Conservation (phyloP, 2,888 invertebrate genomes). For the Pardosa pseudoannulata region DNA sequence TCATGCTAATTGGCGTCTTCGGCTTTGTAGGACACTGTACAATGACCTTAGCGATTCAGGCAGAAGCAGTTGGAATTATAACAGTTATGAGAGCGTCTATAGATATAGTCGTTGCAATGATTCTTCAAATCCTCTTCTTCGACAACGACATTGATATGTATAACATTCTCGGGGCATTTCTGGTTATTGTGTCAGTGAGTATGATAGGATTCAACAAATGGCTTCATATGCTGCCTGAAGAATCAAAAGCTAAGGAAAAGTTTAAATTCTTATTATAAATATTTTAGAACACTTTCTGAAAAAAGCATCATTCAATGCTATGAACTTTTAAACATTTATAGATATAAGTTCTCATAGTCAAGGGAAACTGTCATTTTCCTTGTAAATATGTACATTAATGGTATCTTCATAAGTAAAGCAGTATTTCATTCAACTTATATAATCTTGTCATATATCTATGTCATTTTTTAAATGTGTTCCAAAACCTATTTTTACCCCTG, state of each 20-base stretch:
- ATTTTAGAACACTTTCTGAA: too few relatives aligned
- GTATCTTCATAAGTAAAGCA: too few relatives aligned
- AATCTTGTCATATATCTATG: too few relatives aligned
- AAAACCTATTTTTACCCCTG: too few relatives aligned
- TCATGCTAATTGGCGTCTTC: constrained; percentile 80
- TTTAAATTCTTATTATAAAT: neutral
- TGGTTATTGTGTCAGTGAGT: constrained; percentile 91
- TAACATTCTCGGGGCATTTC: constrained; percentile 88
- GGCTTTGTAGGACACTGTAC: constrained; percentile 78
- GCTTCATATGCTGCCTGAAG: constrained; percentile 86
- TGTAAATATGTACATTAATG: too few relatives aligned
- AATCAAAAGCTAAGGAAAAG: constrained; percentile 20
- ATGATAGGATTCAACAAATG: constrained; percentile 90
- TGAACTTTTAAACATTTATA: too few relatives aligned
- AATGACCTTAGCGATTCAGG: constrained; percentile 89
- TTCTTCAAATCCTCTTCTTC: constrained; percentile 92
- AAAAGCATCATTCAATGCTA: too few relatives aligned
- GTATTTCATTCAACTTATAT: too few relatives aligned
- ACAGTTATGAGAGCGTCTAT: constrained; percentile 89
- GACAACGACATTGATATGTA: constrained; percentile 89
- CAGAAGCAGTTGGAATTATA: constrained; percentile 95
- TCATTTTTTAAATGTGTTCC: too few relatives aligned
- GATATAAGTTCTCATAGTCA: too few relatives aligned
- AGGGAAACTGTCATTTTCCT: too few relatives aligned
- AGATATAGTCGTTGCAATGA: constrained; percentile 93